Percentiles rank a stretch among this genome's conserved stretches.
Conservation (phyloP, 2,113 vertebrate genomes). For the Sula dactylatra region DNA sequence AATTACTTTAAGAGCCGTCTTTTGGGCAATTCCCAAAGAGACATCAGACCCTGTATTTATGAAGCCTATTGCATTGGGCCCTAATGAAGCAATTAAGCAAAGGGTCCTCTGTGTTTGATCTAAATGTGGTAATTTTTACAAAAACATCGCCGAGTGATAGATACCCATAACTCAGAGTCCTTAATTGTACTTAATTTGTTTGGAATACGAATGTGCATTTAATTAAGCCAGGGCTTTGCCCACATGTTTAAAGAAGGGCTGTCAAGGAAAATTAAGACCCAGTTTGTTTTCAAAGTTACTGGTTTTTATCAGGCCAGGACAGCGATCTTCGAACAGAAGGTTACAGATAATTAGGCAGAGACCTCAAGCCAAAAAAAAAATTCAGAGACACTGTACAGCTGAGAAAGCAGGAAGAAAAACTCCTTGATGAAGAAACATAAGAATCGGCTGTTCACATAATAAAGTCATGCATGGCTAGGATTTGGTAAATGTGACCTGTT, state of each 20-base stretch:
- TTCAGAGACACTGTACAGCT: slow-evolving; percentile 52
- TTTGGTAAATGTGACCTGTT: slow-evolving; percentile 50
- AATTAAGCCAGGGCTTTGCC: slow-evolving; percentile 93
- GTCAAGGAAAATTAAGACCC: slow-evolving; percentile 99
- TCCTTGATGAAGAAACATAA: slow-evolving; percentile 63
- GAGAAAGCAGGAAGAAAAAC: slow-evolving; percentile 56
- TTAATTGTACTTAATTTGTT: slow-evolving; percentile 99
- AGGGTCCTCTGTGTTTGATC: slow-evolving; percentile 97
- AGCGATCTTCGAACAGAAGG: slow-evolving; percentile 82
- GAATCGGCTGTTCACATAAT: slow-evolving; percentile 16
- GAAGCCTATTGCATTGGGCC: slow-evolving; percentile 87
- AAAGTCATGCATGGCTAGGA: slow-evolving; percentile 52
- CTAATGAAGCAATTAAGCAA: slow-evolving; percentile 99
- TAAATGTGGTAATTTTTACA: slow-evolving; percentile 98
- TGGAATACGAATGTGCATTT: slow-evolving; percentile 99
- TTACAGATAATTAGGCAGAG: slow-evolving; percentile 82
- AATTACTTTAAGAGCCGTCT: slow-evolving; percentile 95
- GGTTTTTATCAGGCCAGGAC: slow-evolving; percentile 91
- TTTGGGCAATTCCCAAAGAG: slow-evolving; percentile 95
- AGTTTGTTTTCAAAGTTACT: slow-evolving; percentile 92
- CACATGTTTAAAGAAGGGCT: slow-evolving; percentile 92
- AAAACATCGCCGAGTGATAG: slow-evolving; percentile 99
- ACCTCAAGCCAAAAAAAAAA: slow-evolving; percentile 63
- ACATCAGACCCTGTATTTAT: slow-evolving; percentile 89
- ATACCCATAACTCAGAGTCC: slow-evolving; percentile 99